A percentile compares a stretch with the other conserved stretches of the same genome.
Conservation (phyloP, 2,888 invertebrate genomes). For the Belgica antarctica region DNA sequence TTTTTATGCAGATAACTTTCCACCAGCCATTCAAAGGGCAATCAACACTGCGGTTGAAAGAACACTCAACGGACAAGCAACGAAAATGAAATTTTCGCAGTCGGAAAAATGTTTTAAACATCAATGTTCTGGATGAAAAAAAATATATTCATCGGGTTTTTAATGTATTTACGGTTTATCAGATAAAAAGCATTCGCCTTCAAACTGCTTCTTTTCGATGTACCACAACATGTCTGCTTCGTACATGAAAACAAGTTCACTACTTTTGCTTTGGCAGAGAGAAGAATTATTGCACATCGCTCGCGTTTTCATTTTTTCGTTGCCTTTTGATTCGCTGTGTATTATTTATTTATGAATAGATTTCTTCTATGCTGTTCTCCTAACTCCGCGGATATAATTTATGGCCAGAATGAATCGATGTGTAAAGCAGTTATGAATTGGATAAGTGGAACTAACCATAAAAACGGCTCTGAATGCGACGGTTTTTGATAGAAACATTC, state of each 20-base stretch:
- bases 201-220: conserved; percentile 2
- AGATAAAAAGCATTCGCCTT: conserved; percentile 25
- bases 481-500: too few species aligned
- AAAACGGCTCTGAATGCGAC: too few species aligned
- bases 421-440: not conserved
- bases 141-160: conserved; percentile 18
- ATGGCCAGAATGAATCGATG: conserved; percentile 11
- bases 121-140: conserved; percentile 14
- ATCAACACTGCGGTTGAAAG: conserved; percentile 11
- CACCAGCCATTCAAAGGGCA: conserved; percentile 22
- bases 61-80: not conserved
- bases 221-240: conserved; percentile 9
- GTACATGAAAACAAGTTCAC: conserved; percentile 25
- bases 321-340: conserved; percentile 12
- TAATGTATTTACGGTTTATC: conserved; percentile 34
- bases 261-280: not conserved
- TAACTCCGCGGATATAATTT: conserved; percentile 3
- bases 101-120: conserved; percentile 16
- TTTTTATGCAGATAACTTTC: conserved; percentile 25
- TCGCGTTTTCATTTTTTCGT: conserved; percentile 14
- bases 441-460: too few species aligned
- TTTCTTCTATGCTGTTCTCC: not conserved
- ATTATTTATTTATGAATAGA: conserved; percentile 34
- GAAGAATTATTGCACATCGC: conserved; percentile 23
- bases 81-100: not conserved